These are phyloP conservation scores for Ethmia dodecea DNA, from an alignment of 2,888 invertebrate genomes.

Conservation along the genomic window DNA sequence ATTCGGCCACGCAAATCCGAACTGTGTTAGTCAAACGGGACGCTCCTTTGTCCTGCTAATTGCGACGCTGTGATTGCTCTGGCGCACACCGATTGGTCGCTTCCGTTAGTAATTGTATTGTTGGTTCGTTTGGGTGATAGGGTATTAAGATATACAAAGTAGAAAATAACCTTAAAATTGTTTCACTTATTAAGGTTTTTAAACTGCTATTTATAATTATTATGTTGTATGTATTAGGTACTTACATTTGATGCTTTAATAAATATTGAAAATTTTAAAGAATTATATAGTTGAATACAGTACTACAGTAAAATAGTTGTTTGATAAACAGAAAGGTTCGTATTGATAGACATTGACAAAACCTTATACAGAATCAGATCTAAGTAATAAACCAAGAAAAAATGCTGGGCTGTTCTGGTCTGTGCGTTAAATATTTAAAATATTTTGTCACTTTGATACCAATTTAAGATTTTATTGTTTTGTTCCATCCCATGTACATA, in stretches of 20 bases:
- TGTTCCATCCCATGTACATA: no score
- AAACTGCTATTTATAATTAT: neutral
- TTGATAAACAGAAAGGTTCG: no score
- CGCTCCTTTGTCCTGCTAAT: constrained; percentile 9
- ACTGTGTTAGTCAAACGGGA: constrained; percentile 5
- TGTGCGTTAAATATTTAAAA: no score
- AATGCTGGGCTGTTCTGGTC: no score
- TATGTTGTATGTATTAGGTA: neutral
- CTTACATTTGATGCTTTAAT: neutral
- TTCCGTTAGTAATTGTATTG: constrained; percentile 5
- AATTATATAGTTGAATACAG: neutral
- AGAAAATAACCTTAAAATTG: no score
- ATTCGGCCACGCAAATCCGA: constrained; percentile 4
- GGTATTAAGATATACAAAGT: no score
- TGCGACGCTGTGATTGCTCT: constrained; percentile 12
- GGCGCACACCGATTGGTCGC: constrained; percentile 4
- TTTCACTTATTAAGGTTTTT: no score
- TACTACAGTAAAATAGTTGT: neutral
- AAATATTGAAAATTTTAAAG: neutral
- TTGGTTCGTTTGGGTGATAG: neutral
- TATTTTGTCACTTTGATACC: no score
- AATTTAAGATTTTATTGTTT: no score
- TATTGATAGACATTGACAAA: no score
- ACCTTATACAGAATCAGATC: no score
- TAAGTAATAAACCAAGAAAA: no score